phyloP scores from a whole-genome alignment of 64 coral and sea anemone genomes.

The Stichodactyla mertensii region DNA sequence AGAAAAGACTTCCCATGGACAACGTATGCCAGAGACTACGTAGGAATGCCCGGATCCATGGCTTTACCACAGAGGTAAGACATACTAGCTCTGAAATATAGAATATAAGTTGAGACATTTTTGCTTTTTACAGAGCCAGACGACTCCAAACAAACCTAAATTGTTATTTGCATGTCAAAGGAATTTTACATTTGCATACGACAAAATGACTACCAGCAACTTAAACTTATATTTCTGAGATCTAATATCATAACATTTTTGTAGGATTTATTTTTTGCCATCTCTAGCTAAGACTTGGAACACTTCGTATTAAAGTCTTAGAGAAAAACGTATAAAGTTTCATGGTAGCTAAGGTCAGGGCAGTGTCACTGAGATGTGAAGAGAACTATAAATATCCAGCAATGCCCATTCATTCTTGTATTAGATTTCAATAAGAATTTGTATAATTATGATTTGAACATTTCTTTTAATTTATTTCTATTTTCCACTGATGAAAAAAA shows the following conservation, averaged over 20 bases:
- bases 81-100: neutral
- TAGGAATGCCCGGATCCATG: slow-evolving; percentile 25
- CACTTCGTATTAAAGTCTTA: neutral
- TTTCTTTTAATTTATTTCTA: neutral
- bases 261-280: too few species aligned
- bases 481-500: neutral
- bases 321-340: neutral
- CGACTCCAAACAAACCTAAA: neutral
- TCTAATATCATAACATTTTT: too few species aligned
- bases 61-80: slow-evolving; percentile 51
- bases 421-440: neutral
- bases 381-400: too few species aligned
- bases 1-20: slow-evolving; percentile 64
- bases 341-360: neutral
- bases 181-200: neutral
- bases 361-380: neutral
- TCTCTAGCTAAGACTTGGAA: too few species aligned
- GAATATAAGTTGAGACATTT: neutral
- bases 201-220: neutral
- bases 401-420: neutral
- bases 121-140: neutral
- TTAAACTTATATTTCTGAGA: too few species aligned
- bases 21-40: slow-evolving; percentile 46
- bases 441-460: too few species aligned
- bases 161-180: neutral